Evolutionary conservation across 2,797 vertebrate genomes (phyloP).

Genomic region (Sebastes miniatus): DNA sequence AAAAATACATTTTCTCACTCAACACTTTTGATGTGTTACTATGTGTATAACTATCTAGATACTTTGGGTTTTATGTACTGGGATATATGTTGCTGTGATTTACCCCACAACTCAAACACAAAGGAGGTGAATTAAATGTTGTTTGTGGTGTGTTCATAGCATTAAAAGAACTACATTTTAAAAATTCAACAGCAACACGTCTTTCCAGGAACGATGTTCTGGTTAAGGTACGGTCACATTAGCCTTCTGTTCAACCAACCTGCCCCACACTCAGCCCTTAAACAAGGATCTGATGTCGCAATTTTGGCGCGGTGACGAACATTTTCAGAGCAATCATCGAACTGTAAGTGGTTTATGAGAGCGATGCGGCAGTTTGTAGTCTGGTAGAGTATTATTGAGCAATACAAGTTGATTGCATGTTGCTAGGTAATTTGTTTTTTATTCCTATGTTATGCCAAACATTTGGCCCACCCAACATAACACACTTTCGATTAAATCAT

Average conservation of each 20-base stretch:
- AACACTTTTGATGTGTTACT: not conserved
- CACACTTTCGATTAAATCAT: not conserved
- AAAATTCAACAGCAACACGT: not conserved
- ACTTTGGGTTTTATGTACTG: not conserved
- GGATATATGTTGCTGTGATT: not conserved
- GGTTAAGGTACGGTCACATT: not conserved
- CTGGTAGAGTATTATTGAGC: not conserved
- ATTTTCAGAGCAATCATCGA: not conserved
- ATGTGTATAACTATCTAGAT: not conserved
- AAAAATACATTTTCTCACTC: not conserved
- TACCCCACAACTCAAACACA: not conserved
- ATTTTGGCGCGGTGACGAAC: not conserved
- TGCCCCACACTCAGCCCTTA: not conserved
- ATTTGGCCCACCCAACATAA: not conserved
- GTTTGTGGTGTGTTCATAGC: not conserved
- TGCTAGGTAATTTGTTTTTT: not conserved
- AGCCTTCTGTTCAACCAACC: slow-evolving; percentile 1
- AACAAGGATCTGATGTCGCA: not conserved
- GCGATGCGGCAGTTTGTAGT: not conserved
- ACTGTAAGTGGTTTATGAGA: not conserved
- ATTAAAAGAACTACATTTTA: not conserved
- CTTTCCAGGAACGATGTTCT: not conserved
- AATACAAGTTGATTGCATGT: not conserved
- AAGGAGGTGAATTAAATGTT: not conserved
- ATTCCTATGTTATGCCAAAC: not conserved